Base-by-base conservation (phyloP, 2,888 invertebrate genomes). In the Caenorhabditis becei region DNA sequence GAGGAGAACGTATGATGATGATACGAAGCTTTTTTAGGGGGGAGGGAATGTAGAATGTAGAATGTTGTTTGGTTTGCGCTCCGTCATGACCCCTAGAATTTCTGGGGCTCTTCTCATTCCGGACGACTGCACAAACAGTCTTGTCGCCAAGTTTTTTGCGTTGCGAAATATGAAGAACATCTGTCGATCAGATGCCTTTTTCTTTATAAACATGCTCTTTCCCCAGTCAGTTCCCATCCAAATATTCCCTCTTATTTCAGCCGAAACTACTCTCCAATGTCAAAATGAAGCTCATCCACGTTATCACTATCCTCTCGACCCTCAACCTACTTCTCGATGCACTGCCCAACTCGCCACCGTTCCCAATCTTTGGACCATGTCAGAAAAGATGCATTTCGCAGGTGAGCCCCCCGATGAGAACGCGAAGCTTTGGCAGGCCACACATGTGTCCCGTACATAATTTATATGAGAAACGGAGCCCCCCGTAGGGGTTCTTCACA, bases 381-480 rank as follows among this genome's bases (percentile, higher is more conserved):
- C 80, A 80, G 35, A 71, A 66, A 35, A 35, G 74, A 69, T 80
- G 80, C 63, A 63, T 80, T 44, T 63, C 74, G 16, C 67, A 80
- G 78, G 78, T 78, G 24, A 54, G 49, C n/a, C n/a, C 10, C 16
- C 41, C 16, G 10, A 10, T 14, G 10, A 41, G 10, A 14, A 16
- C 18, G 32, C 23, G 47, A 2, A 16, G 26, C 26, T 28, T n/a
- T 10, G 54, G 49, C n/a, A n/a, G 51, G 54, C 54, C 44, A 28
- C n/a, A 24, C 54, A 47, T 26, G 24, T 75, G 66, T 75, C 16
- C 37, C 32, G 75, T n/a, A n/a, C 35, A 66, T 74, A 75, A 75
- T 75, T 75, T 75, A 75, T 75, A 66, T 75, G 75, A 61, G 75
- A 75, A 75, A n/a, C n/a, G n/a, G n/a, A n/a, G n/a, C 53, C 56